phyloP scores from a whole-genome alignment of 2,888 invertebrate species.

The Metacarcinus magister region DNA sequence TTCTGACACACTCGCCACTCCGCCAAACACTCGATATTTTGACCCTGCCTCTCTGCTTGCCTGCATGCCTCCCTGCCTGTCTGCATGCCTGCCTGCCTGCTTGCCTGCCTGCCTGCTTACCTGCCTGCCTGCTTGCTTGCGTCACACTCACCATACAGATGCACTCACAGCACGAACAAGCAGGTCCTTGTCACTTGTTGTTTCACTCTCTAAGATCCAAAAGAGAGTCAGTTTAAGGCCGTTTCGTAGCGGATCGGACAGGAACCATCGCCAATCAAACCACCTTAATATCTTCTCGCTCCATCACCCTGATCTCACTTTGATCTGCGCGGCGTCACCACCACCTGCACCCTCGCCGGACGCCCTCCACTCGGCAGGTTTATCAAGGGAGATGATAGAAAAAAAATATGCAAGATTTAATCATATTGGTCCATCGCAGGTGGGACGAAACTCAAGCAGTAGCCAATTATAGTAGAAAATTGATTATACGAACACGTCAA shows the following conservation, averaged over 20 bases:
- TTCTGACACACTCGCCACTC: background rate
- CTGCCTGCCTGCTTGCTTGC: too few species aligned
- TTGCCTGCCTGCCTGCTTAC: too few species aligned
- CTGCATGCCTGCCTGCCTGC: background rate
- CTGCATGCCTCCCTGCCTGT: background rate
- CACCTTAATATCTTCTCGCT: background rate
- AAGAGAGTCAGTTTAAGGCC: background rate
- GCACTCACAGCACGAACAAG: background rate
- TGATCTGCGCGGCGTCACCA: background rate
- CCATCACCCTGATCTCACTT: background rate
- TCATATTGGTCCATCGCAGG: slow-evolving; percentile 20
- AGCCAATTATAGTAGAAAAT: slow-evolving; percentile 62
- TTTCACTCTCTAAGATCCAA: background rate
- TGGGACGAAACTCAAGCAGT: slow-evolving; percentile 27
- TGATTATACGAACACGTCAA: slow-evolving; percentile 64
- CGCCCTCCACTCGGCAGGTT: background rate
- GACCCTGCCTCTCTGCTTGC: background rate
- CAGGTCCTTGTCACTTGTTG: background rate
- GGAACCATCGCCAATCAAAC: background rate
- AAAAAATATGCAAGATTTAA: slow-evolving; percentile 44
- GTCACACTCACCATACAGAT: background rate
- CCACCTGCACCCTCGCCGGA: background rate
- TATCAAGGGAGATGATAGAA: background rate
- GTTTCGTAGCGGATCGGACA: background rate
- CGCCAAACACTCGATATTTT: background rate